Conservation (phyloP, 2,797 vertebrate species). For the Euthynnus affinis region DNA sequence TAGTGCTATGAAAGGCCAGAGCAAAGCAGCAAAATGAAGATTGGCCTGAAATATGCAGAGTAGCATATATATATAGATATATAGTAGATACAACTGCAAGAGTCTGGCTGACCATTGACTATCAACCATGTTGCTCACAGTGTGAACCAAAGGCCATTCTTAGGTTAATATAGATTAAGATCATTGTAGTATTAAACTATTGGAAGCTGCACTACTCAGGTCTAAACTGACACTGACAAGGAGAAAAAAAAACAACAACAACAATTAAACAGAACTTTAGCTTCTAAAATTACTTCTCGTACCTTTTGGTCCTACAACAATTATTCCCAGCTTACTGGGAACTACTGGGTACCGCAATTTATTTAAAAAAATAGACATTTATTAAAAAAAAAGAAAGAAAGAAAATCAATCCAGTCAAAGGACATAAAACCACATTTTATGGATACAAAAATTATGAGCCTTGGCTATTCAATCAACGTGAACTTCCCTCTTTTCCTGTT, state of each 20-base stretch:
- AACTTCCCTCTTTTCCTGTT: conserved; percentile 61
- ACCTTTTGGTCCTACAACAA: conserved; percentile 75
- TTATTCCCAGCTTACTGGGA: conserved; percentile 53
- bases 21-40: neutral
- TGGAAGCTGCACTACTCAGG: conserved; percentile 51
- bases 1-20: neutral
- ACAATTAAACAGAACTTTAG: conserved; percentile 3
- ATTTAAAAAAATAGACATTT: conserved; percentile 83
- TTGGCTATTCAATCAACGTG: conserved; percentile 62
- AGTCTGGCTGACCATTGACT: neutral
- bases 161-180: conserved; percentile 27
- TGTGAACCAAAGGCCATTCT: conserved; percentile 42
- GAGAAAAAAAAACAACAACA: neutral
- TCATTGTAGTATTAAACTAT: conserved; percentile 3
- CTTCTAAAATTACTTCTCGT: conserved; percentile 43
- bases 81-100: neutral
- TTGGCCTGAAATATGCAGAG: neutral
- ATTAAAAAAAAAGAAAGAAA: conserved; percentile 47
- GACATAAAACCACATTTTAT: conserved; percentile 75
- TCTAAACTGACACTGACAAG: conserved; percentile 19
- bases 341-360: conserved; percentile 24
- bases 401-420: conserved; percentile 65
- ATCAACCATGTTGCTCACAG: conserved; percentile 29
- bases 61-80: neutral
- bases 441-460: conserved; percentile 75